Conservation (phyloP, 2,797 vertebrate genomes). For the Brachyrhaphis roseni region DNA sequence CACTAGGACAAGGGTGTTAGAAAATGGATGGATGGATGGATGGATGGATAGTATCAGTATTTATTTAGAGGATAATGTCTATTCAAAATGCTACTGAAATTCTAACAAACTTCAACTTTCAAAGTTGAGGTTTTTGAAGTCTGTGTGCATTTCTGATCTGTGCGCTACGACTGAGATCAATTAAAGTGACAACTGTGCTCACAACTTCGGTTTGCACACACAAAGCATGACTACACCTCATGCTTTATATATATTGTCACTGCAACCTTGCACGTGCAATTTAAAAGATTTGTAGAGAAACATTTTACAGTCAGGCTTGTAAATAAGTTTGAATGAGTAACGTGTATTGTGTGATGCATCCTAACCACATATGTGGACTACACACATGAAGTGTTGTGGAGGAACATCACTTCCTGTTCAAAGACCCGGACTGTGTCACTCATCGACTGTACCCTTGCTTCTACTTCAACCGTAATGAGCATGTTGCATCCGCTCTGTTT, state of each 20-base stretch:
- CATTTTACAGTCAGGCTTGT: conserved; percentile 52
- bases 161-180: conserved; percentile 19
- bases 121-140: not conserved
- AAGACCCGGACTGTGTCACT: conserved; percentile 45
- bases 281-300: conserved; percentile 37
- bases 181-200: conserved; percentile 5
- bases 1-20: too few species aligned
- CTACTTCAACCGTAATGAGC: conserved; percentile 53
- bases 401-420: conserved; percentile 57
- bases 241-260: conserved; percentile 16
- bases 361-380: conserved; percentile 49
- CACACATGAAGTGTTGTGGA: conserved; percentile 55
- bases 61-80: not conserved
- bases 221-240: conserved; percentile 22
- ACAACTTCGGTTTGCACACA: conserved; percentile 28
- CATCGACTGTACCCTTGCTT: conserved; percentile 25
- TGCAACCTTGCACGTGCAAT: conserved; percentile 32
- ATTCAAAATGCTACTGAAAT: not conserved
- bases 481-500: conserved; percentile 32
- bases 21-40: too few species aligned
- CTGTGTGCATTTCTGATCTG: not conserved
- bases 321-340: conserved; percentile 58
- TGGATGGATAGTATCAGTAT: not conserved
- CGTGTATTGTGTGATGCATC: conserved; percentile 49
- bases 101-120: not conserved